Percentiles rank a stretch among this genome's conserved stretches.
Evolutionary conservation across 2,113 vertebrate genomes (phyloP).

Genomic region (Caracal caracal): DNA sequence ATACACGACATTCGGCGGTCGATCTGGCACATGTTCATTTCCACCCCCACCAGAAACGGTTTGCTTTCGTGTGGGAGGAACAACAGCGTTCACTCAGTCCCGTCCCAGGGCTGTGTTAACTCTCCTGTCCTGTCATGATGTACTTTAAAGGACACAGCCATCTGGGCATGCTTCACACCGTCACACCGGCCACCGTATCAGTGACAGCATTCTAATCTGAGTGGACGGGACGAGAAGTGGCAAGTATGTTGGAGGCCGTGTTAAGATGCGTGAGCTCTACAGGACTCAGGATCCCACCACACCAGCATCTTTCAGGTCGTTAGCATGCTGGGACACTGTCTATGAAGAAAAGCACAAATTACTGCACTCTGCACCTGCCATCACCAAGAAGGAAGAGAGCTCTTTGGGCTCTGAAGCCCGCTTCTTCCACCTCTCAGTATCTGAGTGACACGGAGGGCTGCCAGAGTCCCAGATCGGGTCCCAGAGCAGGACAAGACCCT

Average conservation of each 20-base stretch:
- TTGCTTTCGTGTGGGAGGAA: accelerated
- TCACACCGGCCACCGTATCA: accelerated
- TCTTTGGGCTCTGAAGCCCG: background rate
- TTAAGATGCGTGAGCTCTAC: accelerated
- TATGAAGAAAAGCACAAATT: background rate
- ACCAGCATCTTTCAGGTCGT: accelerated
- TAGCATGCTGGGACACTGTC: accelerated
- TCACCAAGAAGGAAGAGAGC: background rate
- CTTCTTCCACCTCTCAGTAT: accelerated
- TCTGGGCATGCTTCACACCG: background rate
- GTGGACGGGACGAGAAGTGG: background rate
- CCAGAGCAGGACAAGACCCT: background rate
- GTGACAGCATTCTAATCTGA: background rate
- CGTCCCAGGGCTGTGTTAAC: background rate
- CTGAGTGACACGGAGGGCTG: background rate
- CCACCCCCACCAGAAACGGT: background rate
- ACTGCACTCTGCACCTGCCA: background rate
- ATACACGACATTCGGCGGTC: accelerated
- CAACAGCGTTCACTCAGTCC: accelerated
- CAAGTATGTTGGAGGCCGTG: background rate
- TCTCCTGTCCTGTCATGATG: background rate
- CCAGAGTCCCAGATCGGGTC: background rate
- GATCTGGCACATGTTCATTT: accelerated
- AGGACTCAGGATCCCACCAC: accelerated
- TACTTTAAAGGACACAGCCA: background rate